A percentile compares a stretch with the other conserved stretches of the same genome.
Evolutionary conservation across 92 coral and sea anemone genomes (phyloP).

Genomic region (Epizoanthus ramosus): DNA sequence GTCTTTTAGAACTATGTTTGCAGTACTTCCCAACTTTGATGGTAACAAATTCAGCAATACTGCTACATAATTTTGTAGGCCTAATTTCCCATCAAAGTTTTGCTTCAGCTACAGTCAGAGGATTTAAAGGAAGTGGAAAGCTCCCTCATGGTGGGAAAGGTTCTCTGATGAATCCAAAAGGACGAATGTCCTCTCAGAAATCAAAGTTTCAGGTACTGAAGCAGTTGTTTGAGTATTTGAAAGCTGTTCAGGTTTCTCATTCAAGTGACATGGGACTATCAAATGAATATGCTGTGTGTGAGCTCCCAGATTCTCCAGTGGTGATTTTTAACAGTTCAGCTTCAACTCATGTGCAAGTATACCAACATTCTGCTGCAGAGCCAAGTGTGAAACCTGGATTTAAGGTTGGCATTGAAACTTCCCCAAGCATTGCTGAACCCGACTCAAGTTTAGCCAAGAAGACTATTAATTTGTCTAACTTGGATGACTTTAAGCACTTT

Average conservation of each 20-base stretch:
- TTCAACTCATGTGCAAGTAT: slow-evolving; percentile 53
- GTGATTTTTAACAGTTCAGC: slow-evolving; percentile 29
- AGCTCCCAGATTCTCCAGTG: slow-evolving; percentile 3
- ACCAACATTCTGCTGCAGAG: slow-evolving; percentile 41
- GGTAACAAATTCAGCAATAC: slow-evolving; percentile 60
- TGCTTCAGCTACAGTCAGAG: slow-evolving; percentile 15
- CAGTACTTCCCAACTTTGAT: slow-evolving; percentile 66
- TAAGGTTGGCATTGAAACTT: slow-evolving; percentile 28
- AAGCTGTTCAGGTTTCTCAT: slow-evolving; percentile 44
- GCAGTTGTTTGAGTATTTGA: slow-evolving; percentile 65
- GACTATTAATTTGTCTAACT: slow-evolving; percentile 44
- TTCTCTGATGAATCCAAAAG: slow-evolving; percentile 73
- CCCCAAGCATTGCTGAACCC: neutral
- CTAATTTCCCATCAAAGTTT: slow-evolving; percentile 73
- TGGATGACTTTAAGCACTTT: slow-evolving; percentile 52
- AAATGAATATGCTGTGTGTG: neutral
- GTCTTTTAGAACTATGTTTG: slow-evolving; percentile 78
- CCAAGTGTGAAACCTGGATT: slow-evolving; percentile 48
- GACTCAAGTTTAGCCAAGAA: neutral
- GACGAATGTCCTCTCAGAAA: slow-evolving; percentile 79
- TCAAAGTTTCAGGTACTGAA: slow-evolving; percentile 78
- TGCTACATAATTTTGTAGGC: slow-evolving; percentile 74
- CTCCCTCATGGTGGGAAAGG: slow-evolving; percentile 36
- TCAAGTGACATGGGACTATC: neutral
- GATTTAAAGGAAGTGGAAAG: slow-evolving; percentile 33